Conservation (phyloP, 2,888 invertebrate genomes). For the Euplexia lucipara region DNA sequence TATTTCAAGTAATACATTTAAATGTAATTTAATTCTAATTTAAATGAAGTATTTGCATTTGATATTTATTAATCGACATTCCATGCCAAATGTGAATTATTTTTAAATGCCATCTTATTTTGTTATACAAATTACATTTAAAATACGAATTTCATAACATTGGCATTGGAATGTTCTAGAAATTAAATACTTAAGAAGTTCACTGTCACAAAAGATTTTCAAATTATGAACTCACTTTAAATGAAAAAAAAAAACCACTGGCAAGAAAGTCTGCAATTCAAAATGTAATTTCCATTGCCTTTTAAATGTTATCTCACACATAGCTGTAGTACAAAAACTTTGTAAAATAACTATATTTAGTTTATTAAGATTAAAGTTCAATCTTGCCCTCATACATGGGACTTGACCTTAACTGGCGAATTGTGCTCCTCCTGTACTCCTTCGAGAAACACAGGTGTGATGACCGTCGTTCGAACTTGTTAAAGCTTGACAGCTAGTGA, state of each 20-base stretch:
- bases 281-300: conserved; percentile 3
- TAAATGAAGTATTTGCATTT: conserved; percentile 38
- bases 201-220: too few species aligned
- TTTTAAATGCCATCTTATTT: conserved; percentile 10
- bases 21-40: conserved; percentile 33
- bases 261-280: neutral
- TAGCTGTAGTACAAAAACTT: neutral
- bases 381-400: neutral
- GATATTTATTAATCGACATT: conserved; percentile 16
- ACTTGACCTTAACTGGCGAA: neutral
- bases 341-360: conserved; percentile 7
- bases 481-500: conserved; percentile 30
- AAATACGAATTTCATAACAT: neutral
- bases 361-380: conserved; percentile 3
- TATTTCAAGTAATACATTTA: conserved; percentile 34
- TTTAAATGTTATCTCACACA: conserved; percentile 8
- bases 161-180: neutral
- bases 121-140: conserved; percentile 25
- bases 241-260: too few species aligned
- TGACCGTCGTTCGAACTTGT: neutral
- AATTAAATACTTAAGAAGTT: conserved; percentile 13
- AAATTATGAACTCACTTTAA: too few species aligned
- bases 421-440: neutral
- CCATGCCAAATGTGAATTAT: conserved; percentile 1
- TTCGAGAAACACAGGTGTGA: neutral